Percentiles rank a stretch among this genome's conserved stretches.
phyloP scores from a whole-genome alignment of 1,140 invertebrate genomes.

The Paramacrobiotus metropolitanus region DNA sequence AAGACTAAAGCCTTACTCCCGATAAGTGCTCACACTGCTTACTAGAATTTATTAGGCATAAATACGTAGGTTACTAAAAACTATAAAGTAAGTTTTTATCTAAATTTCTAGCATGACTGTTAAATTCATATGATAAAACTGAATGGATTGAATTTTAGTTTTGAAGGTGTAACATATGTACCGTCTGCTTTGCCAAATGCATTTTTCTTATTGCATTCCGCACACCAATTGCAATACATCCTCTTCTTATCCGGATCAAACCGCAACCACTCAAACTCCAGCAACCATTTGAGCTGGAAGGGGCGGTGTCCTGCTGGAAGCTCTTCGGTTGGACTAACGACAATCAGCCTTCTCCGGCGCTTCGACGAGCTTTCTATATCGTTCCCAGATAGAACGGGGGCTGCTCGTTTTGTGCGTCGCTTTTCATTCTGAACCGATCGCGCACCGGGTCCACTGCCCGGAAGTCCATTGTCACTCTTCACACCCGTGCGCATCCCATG shows the following conservation, averaged over 20 bases:
- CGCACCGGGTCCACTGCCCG: neutral
- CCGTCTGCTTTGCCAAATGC: neutral
- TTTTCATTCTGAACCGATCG: neutral
- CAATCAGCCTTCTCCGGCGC: neutral
- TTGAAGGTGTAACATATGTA: too few species aligned
- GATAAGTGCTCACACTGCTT: too few species aligned
- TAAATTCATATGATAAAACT: too few species aligned
- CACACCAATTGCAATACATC: neutral
- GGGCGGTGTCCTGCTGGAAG: neutral
- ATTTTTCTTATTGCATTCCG: neutral
- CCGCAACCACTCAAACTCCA: neutral
- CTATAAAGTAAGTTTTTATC: too few species aligned
- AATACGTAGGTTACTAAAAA: too few species aligned
- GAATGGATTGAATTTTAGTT: too few species aligned
- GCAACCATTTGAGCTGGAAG: neutral
- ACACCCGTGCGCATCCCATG: too few species aligned
- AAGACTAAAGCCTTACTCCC: too few species aligned
- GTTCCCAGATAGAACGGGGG: neutral
- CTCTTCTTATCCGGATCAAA: neutral
- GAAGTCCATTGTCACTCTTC: neutral
- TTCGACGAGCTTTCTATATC: neutral
- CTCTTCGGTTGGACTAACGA: neutral
- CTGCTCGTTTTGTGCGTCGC: neutral
- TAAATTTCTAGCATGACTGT: too few species aligned
- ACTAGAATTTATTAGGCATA: too few species aligned